These are phyloP conservation scores for Ciona savignyi DNA, from an alignment of 23 tunicate genomes.

Conservation along the genomic window DNA sequence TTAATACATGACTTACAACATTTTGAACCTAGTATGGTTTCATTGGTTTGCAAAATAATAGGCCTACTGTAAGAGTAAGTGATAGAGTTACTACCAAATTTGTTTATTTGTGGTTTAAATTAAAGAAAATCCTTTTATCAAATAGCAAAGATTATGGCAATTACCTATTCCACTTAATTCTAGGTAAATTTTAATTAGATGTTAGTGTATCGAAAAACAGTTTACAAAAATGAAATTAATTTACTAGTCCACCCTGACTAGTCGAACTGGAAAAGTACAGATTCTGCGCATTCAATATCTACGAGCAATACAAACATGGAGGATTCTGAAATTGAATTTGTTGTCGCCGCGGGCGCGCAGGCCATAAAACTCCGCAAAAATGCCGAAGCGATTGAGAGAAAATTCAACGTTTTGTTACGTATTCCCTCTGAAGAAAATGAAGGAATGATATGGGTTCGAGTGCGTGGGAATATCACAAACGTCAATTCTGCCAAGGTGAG, in stretches of 20 bases:
- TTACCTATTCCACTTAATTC: too few relatives aligned
- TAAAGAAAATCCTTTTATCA: too few relatives aligned
- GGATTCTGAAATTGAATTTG: not conserved
- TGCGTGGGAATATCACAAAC: not conserved
- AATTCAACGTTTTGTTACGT: not conserved
- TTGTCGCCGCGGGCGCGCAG: not conserved
- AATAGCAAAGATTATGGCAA: too few relatives aligned
- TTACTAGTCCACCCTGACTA: not conserved
- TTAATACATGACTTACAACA: too few relatives aligned
- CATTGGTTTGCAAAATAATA: too few relatives aligned
- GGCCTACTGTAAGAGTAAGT: too few relatives aligned
- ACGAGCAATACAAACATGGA: not conserved
- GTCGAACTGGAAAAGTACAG: not conserved
- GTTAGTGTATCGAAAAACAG: not conserved
- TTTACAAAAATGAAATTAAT: not conserved
- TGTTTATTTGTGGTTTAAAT: too few relatives aligned
- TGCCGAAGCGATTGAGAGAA: not conserved
- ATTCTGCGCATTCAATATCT: not conserved
- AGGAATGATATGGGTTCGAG: not conserved
- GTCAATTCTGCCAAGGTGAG: not conserved
- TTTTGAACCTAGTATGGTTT: too few relatives aligned
- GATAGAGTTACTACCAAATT: too few relatives aligned
- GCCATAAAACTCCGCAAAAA: not conserved
- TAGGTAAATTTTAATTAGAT: not conserved
- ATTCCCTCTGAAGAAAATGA: not conserved